Conservation (phyloP, 2,113 vertebrate genomes). For the Burhinus oedicnemus region DNA sequence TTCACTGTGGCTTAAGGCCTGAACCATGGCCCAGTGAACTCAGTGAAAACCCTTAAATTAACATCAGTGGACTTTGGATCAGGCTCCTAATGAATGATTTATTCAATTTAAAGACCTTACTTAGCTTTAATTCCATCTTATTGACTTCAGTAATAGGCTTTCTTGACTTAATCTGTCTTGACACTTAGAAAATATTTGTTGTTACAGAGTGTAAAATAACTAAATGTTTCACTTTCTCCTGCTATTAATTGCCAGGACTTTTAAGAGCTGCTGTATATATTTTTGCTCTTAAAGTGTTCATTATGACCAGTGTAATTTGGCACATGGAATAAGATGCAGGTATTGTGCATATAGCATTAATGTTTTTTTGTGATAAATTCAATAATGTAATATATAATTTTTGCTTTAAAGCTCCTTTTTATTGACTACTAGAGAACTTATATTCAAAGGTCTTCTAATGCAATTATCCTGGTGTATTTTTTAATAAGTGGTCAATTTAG, state of each 20-base stretch:
- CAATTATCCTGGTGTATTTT: slow-evolving; percentile 2
- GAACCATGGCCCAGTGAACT: neutral
- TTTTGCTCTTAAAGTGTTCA: neutral
- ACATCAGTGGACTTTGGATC: neutral
- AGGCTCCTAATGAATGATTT: slow-evolving; percentile 13
- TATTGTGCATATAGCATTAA: neutral
- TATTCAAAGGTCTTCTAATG: neutral
- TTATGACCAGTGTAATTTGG: neutral
- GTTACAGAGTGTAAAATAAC: neutral
- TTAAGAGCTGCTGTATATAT: neutral
- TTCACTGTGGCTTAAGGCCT: neutral
- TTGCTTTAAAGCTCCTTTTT: slow-evolving; percentile 8
- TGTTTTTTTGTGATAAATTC: neutral
- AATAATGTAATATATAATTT: neutral
- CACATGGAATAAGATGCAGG: neutral
- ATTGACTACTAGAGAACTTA: neutral
- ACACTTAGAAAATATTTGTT: neutral
- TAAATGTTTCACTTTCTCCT: neutral
- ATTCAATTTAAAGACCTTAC: neutral
- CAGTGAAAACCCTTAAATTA: slow-evolving; percentile 1
- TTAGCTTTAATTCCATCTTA: slow-evolving; percentile 18
- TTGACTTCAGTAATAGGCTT: neutral
- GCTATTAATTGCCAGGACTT: neutral
- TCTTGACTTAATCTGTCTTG: neutral
- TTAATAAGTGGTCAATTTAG: neutral